These are phyloP conservation scores for Diarsia mendica DNA, from an alignment of 2,888 invertebrate species.

Conservation along the genomic window DNA sequence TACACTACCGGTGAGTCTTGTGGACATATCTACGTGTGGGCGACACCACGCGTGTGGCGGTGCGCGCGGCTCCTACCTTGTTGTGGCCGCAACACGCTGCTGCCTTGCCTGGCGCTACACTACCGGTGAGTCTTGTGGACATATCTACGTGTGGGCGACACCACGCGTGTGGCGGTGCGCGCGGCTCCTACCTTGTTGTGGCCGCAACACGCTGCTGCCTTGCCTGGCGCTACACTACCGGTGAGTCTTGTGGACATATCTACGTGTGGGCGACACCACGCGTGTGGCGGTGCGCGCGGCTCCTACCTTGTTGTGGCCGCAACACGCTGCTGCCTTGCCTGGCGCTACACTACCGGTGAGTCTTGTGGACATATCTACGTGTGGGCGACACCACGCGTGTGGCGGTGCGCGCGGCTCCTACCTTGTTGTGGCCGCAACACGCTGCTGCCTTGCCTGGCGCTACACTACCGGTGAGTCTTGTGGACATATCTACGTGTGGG, in stretches of 20 bases:
- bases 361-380: constrained; percentile 61
- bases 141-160: constrained; percentile 76
- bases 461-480: constrained; percentile 77
- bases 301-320: constrained; percentile 82
- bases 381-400: constrained; percentile 79
- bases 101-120: constrained; percentile 73
- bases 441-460: constrained; percentile 78
- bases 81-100: constrained; percentile 82
- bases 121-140: constrained; percentile 76
- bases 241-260: constrained; percentile 68
- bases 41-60: constrained; percentile 79
- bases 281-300: constrained; percentile 83
- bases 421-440: constrained; percentile 79
- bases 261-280: constrained; percentile 77
- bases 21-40: constrained; percentile 70
- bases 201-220: constrained; percentile 79
- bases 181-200: constrained; percentile 83
- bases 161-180: constrained; percentile 79
- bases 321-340: constrained; percentile 75
- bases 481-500: constrained; percentile 70
- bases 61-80: constrained; percentile 82
- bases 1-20: constrained; percentile 77
- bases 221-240: constrained; percentile 78
- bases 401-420: constrained; percentile 82
- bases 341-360: constrained; percentile 79